These are phyloP conservation scores for Synergus umbraculus DNA, from an alignment of 2,888 invertebrate genomes.

Conservation along the genomic window DNA sequence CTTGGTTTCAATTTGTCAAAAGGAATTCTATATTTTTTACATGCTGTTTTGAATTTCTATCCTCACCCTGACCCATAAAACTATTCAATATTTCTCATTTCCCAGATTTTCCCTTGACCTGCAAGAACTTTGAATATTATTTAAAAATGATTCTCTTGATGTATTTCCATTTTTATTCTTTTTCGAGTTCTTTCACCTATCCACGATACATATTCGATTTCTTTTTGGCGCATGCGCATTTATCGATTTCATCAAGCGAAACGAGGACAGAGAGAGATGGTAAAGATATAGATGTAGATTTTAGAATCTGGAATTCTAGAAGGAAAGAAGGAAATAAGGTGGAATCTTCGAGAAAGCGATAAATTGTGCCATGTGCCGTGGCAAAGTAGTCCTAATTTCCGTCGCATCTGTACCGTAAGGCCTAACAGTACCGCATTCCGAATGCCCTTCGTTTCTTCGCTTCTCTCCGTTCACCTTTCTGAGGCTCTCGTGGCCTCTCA, in stretches of 20 bases:
- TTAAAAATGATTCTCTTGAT: neutral
- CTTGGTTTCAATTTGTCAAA: neutral
- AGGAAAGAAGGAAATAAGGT: conserved; percentile 46
- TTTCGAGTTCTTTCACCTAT: neutral
- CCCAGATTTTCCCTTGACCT: neutral
- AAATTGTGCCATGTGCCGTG: conserved; percentile 63
- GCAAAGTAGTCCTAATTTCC: conserved; percentile 75
- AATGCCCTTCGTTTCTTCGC: conserved; percentile 73
- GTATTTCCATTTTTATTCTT: neutral
- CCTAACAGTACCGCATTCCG: conserved; percentile 76
- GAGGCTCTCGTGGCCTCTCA: conserved; percentile 64
- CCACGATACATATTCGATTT: neutral
- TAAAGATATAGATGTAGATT: conserved; percentile 24
- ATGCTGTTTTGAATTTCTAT: no score
- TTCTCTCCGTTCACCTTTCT: conserved; percentile 70
- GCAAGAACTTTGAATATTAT: neutral
- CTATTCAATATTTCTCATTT: neutral
- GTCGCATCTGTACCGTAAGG: conserved; percentile 75
- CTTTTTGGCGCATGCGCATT: conserved; percentile 10
- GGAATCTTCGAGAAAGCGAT: conserved; percentile 62
- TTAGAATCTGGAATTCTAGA: conserved; percentile 18
- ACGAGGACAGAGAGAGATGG: conserved; percentile 36
- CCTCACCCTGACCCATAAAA: no score
- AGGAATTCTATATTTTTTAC: no score
- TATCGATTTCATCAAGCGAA: conserved; percentile 9